Conservation (phyloP, 53 echinoderm and acorn worm species). For the Zoroaster sp. region DNA sequence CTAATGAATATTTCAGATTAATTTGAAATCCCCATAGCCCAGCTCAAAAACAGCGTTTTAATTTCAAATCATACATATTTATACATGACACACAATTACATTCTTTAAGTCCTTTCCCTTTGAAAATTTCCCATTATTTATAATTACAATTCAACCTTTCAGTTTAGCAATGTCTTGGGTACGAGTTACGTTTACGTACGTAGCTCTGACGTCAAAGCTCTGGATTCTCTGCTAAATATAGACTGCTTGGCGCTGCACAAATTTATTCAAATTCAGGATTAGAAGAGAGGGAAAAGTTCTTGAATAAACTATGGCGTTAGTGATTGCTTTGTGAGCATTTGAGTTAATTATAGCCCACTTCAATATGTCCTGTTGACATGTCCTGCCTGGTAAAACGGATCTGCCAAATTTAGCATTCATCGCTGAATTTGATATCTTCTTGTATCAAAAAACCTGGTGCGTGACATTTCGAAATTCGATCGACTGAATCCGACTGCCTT, state of each 20-base stretch:
- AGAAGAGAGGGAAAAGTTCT: neutral
- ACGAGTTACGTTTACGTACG: neutral
- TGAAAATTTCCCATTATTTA: neutral
- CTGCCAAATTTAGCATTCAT: neutral
- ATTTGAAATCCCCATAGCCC: too few relatives aligned
- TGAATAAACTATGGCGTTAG: neutral
- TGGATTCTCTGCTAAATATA: neutral
- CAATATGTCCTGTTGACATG: neutral
- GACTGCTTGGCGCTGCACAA: neutral
- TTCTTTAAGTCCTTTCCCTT: too few relatives aligned
- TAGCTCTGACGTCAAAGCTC: neutral
- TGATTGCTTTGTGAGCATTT: neutral
- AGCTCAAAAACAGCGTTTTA: too few relatives aligned
- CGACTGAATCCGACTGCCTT: neutral
- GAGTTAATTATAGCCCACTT: neutral
- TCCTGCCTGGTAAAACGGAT: neutral
- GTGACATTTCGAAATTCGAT: slow-evolving; percentile 34
- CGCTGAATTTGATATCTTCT: neutral
- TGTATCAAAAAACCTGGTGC: neutral
- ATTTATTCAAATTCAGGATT: neutral
- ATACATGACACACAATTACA: too few relatives aligned
- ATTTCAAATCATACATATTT: too few relatives aligned
- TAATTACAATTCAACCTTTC: neutral
- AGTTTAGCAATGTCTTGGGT: neutral
- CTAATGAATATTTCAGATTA: too few relatives aligned